Percentiles rank a stretch among this genome's conserved stretches.
These are phyloP conservation scores for Onychomys torridus DNA, from an alignment of 2,797 vertebrate species.

Conservation along the genomic window DNA sequence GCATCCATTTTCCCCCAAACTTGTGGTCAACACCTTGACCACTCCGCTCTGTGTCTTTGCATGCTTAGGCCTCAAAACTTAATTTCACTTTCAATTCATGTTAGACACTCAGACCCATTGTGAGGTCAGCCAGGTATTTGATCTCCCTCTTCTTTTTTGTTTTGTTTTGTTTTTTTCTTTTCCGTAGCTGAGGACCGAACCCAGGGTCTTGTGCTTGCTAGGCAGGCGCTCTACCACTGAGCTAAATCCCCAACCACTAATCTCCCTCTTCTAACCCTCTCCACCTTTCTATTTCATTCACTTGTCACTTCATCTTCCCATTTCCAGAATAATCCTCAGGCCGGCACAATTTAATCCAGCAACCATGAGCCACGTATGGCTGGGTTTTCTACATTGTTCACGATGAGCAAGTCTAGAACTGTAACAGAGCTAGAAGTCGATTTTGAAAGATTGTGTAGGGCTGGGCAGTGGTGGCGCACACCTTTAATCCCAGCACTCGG, in stretches of 20 bases:
- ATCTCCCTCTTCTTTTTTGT: neutral
- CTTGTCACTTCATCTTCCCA: neutral
- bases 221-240: too few species aligned
- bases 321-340: neutral
- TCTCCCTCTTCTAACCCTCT: neutral
- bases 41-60: neutral
- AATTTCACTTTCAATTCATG: neutral
- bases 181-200: too few species aligned
- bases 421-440: neutral
- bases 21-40: neutral
- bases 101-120: neutral
- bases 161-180: too few species aligned
- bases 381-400: neutral
- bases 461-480: too few species aligned
- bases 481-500: too few species aligned
- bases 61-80: neutral
- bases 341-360: accelerated
- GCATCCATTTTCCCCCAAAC: neutral
- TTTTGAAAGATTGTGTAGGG: neutral
- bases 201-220: too few species aligned
- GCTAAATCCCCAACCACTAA: too few species aligned
- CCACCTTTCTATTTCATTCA: too few species aligned
- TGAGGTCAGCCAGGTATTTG: neutral
- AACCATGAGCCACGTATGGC: neutral
- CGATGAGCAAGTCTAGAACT: neutral